Evolutionary conservation across 2,888 invertebrate genomes (phyloP), one percentile per base, ranked within the genome.

Genomic region (Argyra leucocephala): DNA sequence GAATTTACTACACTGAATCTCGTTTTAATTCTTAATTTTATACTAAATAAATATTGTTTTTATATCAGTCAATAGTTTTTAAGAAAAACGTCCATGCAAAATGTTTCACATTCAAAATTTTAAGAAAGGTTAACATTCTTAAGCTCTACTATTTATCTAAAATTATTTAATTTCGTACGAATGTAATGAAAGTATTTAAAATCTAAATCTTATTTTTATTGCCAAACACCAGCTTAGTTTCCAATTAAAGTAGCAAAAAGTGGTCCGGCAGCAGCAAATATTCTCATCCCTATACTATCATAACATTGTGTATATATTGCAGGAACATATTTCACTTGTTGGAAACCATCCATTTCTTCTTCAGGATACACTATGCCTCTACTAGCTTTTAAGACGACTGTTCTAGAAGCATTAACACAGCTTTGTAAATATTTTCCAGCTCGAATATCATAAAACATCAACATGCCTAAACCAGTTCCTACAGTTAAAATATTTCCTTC

Each of bases 231-330:
- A 31, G 95, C 95, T 80, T 96, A 96, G 82, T 95, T 96, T 65
- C 97, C 97, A 69, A 91, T 89, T 48, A 95, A 83, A 64, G 91
- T 91, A 3, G 93, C 92, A 26, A 95, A 93, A 65, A 97, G 83
- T 1, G 97, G 97, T 0, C 96, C 96, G 10, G 96, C 97, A 12
- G 96, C 96, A 0, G 95, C 90, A 82, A 97, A 97, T 57, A 97
- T 83, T 66, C 94, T 82, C 18, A 94, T 95, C 18, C 96, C 94
- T 69, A 90, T 91, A 71, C 88, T 86, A 79, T 97, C 96, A 78
- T 96, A 96, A 80, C 94, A 94, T 78, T 97, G 96, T 2, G 96
- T 96, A 80, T 96, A 97, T 74, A 97, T 93, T 22, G 96, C 96
- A 36, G 95, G 90, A 67, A 90, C 89, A 79, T 96, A 93, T 80